Evolutionary conservation across 2,113 vertebrate genomes (phyloP), one percentile per base, ranked within the genome.

Genomic region (Octodon degus): DNA sequence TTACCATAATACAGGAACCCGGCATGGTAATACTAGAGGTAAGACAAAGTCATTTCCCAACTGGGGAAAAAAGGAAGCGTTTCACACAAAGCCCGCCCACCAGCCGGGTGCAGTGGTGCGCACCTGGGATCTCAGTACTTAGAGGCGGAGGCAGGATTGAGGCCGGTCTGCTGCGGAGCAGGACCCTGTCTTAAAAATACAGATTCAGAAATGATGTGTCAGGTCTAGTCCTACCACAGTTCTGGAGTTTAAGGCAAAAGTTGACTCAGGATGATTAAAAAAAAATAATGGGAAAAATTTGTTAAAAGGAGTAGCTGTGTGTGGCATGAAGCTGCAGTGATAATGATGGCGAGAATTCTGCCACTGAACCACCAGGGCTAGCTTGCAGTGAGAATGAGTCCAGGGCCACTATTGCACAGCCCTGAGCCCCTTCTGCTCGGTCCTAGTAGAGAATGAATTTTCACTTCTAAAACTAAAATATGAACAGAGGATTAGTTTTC

Each of bases 21-120:
- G 99, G 99, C 92, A 99, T 99, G 99, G 99, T 99, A 47, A 97
- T 99, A 58, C 98, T 99, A 97, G 99, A 99, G 99, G 99, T 99
- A 97, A 98, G 99, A 80, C 40, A 40, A 55, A 30, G 53, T 68
- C 22, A 32, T 89, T 92, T 89, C 24, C 30, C 88, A 43, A 90
- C 92, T 4, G 27, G 50, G 9, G 63, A 67, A 30, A 30, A 6
- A 17, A 32, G 20, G 67, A 58, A 32, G 32, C 50, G 3, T 67
- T 80, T 86, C 50, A 9, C 40, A 58, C 86, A 82, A 43, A 86
- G 12, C 63, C 88, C 37, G 58, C 7, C 0, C 76, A 0, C 30
- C 19, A 30, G 30, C 50, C 8, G 1, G 50, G 77, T 9, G 9
- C 34, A 30, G 7, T 76, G 74, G 40, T 13, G 50, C 30, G 19